Evolutionary conservation across 2,797 vertebrate species (phyloP).

Genomic region (Leptatherina wallacei): DNA sequence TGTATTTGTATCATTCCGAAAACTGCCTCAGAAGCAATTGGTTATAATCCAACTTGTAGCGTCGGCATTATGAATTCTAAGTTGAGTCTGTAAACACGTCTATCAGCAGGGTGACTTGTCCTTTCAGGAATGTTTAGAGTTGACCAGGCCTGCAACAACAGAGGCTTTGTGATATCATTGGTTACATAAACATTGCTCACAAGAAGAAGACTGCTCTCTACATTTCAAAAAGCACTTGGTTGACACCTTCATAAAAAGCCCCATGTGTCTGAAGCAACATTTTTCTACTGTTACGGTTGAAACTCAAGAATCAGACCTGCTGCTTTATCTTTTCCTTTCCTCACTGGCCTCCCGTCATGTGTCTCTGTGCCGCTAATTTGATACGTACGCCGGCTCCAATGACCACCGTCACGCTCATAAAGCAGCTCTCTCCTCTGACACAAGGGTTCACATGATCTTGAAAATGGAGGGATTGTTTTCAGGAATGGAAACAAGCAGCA

Average conservation of each 20-base stretch:
- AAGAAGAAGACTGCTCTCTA: slow-evolving; percentile 15
- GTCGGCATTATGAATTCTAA: slow-evolving; percentile 19
- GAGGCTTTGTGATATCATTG: slow-evolving; percentile 45
- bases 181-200: slow-evolving; percentile 6
- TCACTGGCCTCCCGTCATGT: slow-evolving; percentile 69
- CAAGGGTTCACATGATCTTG: slow-evolving; percentile 51
- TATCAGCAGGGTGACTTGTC: slow-evolving; percentile 30
- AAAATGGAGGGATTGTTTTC: slow-evolving; percentile 68
- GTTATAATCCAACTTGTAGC: background rate
- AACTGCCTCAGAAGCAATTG: slow-evolving; percentile 5
- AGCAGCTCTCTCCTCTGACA: slow-evolving; percentile 46
- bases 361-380: slow-evolving; percentile 69
- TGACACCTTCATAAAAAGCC: slow-evolving; percentile 18
- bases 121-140: slow-evolving; percentile 51
- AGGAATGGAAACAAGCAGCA: slow-evolving; percentile 6
- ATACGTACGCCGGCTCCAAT: slow-evolving; percentile 70
- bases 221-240: background rate
- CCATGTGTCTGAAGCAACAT: slow-evolving; percentile 5
- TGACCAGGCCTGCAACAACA: slow-evolving; percentile 38
- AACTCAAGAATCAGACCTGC: slow-evolving; percentile 14
- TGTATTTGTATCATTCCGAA: background rate
- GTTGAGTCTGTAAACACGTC: slow-evolving; percentile 39
- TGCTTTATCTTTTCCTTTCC: slow-evolving; percentile 30
- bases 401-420: slow-evolving; percentile 57
- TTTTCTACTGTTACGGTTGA: slow-evolving; percentile 11